phyloP scores from a whole-genome alignment of 2,888 invertebrate genomes.

The Cephus rjabovi region DNA sequence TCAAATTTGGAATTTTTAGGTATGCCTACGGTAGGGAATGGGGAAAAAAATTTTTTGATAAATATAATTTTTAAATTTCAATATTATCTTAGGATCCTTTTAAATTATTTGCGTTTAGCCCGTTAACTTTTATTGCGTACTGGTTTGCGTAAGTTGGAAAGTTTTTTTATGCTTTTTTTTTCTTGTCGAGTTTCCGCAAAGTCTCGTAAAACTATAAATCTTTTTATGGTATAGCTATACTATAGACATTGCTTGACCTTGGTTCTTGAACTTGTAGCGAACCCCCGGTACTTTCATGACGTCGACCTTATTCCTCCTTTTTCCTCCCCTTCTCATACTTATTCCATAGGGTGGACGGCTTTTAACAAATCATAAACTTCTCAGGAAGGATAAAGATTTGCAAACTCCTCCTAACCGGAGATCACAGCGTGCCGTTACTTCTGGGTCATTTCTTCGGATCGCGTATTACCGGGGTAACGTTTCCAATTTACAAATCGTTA shows the following conservation, averaged over 20 bases:
- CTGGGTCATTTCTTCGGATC: background rate
- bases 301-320: conserved; percentile 15
- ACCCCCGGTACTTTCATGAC: conserved; percentile 3
- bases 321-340: background rate
- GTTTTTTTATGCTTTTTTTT: background rate
- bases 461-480: background rate
- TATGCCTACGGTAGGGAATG: background rate
- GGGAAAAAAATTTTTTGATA: background rate
- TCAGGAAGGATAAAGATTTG: conserved; percentile 1
- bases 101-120: too few species aligned
- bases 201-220: conserved; percentile 22
- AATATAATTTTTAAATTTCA: background rate
- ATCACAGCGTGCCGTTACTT: background rate
- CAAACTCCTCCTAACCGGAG: background rate
- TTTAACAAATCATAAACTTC: conserved; percentile 4
- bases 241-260: conserved; percentile 32
- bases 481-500: background rate
- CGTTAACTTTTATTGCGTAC: background rate
- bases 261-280: conserved; percentile 37
- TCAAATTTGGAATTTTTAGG: background rate
- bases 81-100: background rate
- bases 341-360: background rate
- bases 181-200: background rate
- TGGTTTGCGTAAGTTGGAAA: conserved; percentile 6
- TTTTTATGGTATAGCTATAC: conserved; percentile 16